These are phyloP conservation scores for Tetrapedia diversipes DNA, from an alignment of 2,888 invertebrate genomes.

Conservation along the genomic window DNA sequence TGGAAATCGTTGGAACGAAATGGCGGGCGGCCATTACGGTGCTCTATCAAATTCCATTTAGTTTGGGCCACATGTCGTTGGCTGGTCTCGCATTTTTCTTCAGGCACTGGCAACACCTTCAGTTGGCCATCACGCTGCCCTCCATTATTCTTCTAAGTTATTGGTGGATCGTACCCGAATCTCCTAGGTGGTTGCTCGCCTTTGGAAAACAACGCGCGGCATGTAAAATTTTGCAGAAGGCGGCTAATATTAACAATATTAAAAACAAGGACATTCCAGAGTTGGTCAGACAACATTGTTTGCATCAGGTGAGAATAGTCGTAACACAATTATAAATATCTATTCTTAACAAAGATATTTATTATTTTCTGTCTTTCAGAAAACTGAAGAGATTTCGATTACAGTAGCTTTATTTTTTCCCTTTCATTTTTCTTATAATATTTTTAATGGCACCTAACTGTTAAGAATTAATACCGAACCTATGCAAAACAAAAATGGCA, in stretches of 20 bases:
- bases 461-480: not conserved
- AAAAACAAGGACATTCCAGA: constrained; percentile 75
- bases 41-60: constrained; percentile 88
- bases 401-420: no score
- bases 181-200: constrained; percentile 90
- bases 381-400: no score
- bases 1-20: constrained; percentile 83
- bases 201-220: constrained; percentile 87
- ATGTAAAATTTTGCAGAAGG: constrained; percentile 86
- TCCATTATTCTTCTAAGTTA: constrained; percentile 86
- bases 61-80: constrained; percentile 87
- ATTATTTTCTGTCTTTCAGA: no score
- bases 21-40: constrained; percentile 86
- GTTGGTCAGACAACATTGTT: constrained; percentile 75
- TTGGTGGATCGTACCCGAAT: constrained; percentile 90
- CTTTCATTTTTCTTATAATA: not conserved
- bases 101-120: constrained; percentile 88
- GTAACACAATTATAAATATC: no score
- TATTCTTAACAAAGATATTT: no score
- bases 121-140: constrained; percentile 87
- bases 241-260: constrained; percentile 84
- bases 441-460: not conserved
- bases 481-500: no score
- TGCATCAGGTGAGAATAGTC: constrained; percentile 74
- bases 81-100: constrained; percentile 87